These are phyloP conservation scores for Peromyscus eremicus DNA, from an alignment of 2,797 vertebrate genomes.

Conservation along the genomic window DNA sequence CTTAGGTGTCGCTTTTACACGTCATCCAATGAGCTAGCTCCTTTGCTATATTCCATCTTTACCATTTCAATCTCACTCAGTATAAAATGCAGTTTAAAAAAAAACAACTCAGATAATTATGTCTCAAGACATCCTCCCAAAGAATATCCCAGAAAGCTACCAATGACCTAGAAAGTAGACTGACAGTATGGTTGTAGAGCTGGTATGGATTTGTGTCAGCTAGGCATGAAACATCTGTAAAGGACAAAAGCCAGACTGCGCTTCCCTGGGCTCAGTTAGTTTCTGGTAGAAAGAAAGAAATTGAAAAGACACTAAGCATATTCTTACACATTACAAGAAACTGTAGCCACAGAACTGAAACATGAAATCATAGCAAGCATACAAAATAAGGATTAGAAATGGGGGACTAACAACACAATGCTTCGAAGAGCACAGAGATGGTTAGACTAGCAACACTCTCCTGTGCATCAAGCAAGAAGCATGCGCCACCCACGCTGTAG, in stretches of 20 bases:
- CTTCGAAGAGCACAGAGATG: neutral
- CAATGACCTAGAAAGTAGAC: neutral
- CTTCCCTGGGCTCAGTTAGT: neutral
- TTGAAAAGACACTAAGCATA: neutral
- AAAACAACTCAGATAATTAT: slow-evolving; percentile 29
- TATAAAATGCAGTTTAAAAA: neutral
- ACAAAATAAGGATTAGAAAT: slow-evolving; percentile 25
- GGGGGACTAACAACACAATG: neutral
- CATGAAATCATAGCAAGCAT: neutral
- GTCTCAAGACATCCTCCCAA: neutral
- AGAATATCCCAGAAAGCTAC: neutral
- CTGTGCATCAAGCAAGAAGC: slow-evolving; percentile 46
- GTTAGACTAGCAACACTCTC: slow-evolving; percentile 4
- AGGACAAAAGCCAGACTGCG: neutral
- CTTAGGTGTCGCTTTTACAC: neutral
- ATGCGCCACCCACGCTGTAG: neutral
- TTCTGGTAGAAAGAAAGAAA: slow-evolving; percentile 10
- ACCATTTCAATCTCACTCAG: neutral
- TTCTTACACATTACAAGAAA: neutral
- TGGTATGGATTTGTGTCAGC: neutral
- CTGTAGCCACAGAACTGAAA: neutral
- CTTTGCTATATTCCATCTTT: neutral
- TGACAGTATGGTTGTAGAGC: neutral
- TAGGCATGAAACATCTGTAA: neutral
- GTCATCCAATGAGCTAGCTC: neutral